A percentile compares a stretch with the other conserved stretches of the same genome.
These are phyloP conservation scores for Xiphorhynchus erythropygius DNA, from an alignment of 2,797 vertebrate species.

Conservation along the genomic window DNA sequence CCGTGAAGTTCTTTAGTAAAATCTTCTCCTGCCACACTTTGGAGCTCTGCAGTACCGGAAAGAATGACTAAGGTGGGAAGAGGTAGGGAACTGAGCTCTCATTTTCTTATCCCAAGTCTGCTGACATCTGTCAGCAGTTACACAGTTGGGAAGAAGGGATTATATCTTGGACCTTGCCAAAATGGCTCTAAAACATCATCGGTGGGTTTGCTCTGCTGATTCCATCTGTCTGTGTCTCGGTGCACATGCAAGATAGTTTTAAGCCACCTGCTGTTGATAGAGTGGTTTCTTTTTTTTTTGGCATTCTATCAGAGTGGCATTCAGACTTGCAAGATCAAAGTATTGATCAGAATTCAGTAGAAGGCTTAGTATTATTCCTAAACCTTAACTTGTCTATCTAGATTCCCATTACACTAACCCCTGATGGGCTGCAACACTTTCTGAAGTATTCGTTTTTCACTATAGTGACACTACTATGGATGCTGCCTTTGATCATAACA, in stretches of 20 bases:
- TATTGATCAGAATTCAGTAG: background rate
- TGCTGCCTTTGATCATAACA: background rate
- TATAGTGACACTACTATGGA: background rate
- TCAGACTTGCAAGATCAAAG: background rate
- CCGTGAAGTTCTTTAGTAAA: background rate
- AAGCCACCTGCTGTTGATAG: constrained; percentile 27
- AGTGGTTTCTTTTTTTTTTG: background rate
- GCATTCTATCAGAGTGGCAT: background rate
- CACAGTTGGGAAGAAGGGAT: constrained; percentile 25
- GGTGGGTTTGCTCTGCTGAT: constrained; percentile 25
- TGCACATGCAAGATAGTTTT: constrained; percentile 15
- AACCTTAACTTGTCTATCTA: background rate
- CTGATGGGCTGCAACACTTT: background rate
- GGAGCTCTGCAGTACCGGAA: background rate
- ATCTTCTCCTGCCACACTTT: background rate
- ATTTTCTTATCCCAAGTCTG: background rate
- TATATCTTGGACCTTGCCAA: background rate
- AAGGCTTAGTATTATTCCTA: background rate
- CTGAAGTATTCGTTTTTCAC: constrained; percentile 18
- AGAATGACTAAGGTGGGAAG: background rate
- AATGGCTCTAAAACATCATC: constrained; percentile 7
- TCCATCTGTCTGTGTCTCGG: constrained; percentile 50
- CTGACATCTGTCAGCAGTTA: constrained; percentile 49
- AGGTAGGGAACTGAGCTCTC: background rate
- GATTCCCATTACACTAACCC: background rate